Percentiles rank a stretch among this genome's conserved stretches.
Evolutionary conservation across 2,113 vertebrate genomes (phyloP).

Genomic region (Aviceda subcristata): DNA sequence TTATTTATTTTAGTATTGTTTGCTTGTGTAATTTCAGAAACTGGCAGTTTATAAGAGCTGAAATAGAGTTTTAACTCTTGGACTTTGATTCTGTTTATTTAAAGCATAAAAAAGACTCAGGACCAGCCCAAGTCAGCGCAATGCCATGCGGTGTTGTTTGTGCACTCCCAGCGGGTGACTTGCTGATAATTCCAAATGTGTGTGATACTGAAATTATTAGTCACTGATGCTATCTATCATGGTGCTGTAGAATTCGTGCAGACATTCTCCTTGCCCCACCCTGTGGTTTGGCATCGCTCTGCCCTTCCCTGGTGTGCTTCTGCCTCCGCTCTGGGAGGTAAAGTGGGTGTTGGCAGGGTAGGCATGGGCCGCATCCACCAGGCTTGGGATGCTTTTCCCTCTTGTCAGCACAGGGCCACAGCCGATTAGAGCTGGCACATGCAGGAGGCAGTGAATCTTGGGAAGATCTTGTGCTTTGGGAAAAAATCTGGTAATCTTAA

Average conservation of each 20-base stretch:
- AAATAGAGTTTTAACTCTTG: constrained; percentile 7
- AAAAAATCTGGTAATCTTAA: not conserved
- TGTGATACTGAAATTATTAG: not conserved
- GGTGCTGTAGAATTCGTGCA: not conserved
- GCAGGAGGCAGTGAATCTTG: not conserved
- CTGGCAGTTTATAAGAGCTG: not conserved
- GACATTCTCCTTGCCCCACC: not conserved
- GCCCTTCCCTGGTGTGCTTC: not conserved
- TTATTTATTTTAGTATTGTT: constrained; percentile 25
- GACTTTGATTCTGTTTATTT: constrained; percentile 26
- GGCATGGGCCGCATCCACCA: not conserved
- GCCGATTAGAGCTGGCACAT: accelerated
- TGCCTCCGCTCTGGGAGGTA: not conserved
- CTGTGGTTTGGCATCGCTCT: not conserved
- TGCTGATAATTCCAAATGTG: not conserved
- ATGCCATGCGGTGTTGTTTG: not conserved
- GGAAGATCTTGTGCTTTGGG: not conserved
- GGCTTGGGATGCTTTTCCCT: not conserved
- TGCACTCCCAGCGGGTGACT: not conserved
- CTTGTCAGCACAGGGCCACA: not conserved
- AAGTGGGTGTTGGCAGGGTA: not conserved
- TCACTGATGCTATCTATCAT: not conserved
- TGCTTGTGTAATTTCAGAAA: constrained; percentile 27
- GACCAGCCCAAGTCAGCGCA: not conserved
- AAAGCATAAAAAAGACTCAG: not conserved